These are phyloP conservation scores for Oeneis ivallda DNA, from an alignment of 2,888 invertebrate species.

Conservation along the genomic window DNA sequence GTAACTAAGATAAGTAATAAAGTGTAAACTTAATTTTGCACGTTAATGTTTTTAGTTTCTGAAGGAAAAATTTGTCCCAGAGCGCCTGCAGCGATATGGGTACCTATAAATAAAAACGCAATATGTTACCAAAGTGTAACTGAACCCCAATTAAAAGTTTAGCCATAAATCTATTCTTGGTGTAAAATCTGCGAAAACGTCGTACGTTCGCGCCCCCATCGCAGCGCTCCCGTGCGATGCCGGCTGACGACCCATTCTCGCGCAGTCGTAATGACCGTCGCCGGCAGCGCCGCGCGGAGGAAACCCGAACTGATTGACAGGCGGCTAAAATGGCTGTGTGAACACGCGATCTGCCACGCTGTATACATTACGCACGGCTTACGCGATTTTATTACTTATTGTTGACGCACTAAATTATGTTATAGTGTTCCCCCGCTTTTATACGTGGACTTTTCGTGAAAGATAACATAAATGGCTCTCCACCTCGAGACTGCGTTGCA, in stretches of 20 bases:
- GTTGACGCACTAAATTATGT: constrained; percentile 64
- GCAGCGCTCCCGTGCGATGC: constrained; percentile 38
- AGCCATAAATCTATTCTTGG: constrained; percentile 71
- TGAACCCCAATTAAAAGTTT: constrained; percentile 75
- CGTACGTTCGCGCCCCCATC: constrained; percentile 41
- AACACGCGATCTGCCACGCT: constrained; percentile 76
- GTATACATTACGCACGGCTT: constrained; percentile 65
- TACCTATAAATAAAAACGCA: constrained; percentile 42
- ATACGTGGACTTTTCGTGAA: constrained; percentile 51
- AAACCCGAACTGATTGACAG: constrained; percentile 68
- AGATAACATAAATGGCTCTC: constrained; percentile 65
- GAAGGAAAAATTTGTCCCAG: neutral
- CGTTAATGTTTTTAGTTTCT: neutral
- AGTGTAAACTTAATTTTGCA: neutral
- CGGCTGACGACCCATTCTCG: constrained; percentile 52
- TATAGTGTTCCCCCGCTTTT: constrained; percentile 64
- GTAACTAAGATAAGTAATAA: no score
- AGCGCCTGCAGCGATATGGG: constrained; percentile 6
- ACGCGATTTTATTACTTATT: constrained; percentile 67
- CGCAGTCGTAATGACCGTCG: constrained; percentile 72
- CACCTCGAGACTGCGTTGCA: constrained; percentile 79
- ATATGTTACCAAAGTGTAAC: constrained; percentile 60
- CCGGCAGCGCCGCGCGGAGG: constrained; percentile 64
- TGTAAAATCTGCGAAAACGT: constrained; percentile 52
- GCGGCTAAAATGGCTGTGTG: constrained; percentile 78